A percentile compares a stretch with the other conserved stretches of the same genome.
phyloP scores from a whole-genome alignment of 2,888 invertebrate genomes.

The Empis livida region DNA sequence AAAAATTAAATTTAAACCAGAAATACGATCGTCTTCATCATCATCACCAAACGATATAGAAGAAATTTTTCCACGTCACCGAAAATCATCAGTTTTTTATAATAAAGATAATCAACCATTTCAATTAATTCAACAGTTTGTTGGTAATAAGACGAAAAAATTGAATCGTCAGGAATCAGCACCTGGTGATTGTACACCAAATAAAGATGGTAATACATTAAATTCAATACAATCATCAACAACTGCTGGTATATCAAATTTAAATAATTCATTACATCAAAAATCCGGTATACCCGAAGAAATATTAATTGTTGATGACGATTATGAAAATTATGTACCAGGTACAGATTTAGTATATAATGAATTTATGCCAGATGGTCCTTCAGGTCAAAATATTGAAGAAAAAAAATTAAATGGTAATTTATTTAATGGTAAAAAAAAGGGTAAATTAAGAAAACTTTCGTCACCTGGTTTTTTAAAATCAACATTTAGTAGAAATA shows the following conservation, averaged over 20 bases:
- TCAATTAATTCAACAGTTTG: conserved; percentile 10
- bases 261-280: not conserved
- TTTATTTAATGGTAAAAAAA: not conserved
- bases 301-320: conserved; percentile 43
- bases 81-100: conserved; percentile 31
- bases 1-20: too few relatives aligned
- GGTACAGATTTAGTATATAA: conserved; percentile 35
- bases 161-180: conserved; percentile 38
- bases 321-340: conserved; percentile 40
- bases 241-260: conserved; percentile 1
- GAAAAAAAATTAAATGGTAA: conserved; percentile 11
- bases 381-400: conserved; percentile 25
- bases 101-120: conserved; percentile 18
- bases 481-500: conserved; percentile 41
- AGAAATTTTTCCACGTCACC: conserved; percentile 16
- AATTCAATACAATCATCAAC: not conserved
- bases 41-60: not conserved
- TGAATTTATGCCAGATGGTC: conserved; percentile 35
- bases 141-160: conserved; percentile 23
- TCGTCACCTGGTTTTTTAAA: conserved; percentile 48
- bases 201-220: conserved; percentile 16
- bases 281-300: conserved; percentile 28
- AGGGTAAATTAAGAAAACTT: conserved; percentile 39
- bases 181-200: conserved; percentile 24
- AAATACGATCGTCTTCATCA: too few relatives aligned